phyloP scores from a whole-genome alignment of 2,797 vertebrate genomes.

The Melopsittacus undulatus region DNA sequence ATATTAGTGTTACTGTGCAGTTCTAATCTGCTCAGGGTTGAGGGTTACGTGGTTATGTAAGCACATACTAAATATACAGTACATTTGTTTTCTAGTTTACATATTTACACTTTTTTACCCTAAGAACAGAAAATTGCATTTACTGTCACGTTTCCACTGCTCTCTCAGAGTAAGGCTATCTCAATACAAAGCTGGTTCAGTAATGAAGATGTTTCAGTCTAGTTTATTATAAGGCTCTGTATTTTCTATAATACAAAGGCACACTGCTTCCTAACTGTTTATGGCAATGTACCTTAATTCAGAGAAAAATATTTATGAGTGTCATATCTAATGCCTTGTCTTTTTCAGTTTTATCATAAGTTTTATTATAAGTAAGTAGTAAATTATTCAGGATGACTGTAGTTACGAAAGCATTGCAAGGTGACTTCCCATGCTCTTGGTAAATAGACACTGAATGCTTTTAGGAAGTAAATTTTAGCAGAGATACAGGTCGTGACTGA shows the following conservation, averaged over 20 bases:
- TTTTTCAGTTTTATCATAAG: background rate
- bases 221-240: background rate
- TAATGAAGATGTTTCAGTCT: background rate
- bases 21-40: background rate
- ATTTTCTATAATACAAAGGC: background rate
- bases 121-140: background rate
- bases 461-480: slow-evolving; percentile 20
- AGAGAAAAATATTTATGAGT: background rate
- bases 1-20: background rate
- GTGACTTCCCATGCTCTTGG: background rate
- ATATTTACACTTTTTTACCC: background rate
- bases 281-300: background rate
- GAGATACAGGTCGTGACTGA: background rate
- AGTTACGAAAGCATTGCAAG: background rate
- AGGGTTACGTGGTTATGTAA: background rate
- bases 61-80: background rate
- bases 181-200: background rate
- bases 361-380: background rate
- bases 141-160: background rate
- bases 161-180: background rate
- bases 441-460: background rate
- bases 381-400: background rate
- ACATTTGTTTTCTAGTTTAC: background rate
- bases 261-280: background rate
- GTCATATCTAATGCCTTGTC: background rate